Conservation (phyloP, 2,888 invertebrate genomes). For the Rhagonycha fulva region DNA sequence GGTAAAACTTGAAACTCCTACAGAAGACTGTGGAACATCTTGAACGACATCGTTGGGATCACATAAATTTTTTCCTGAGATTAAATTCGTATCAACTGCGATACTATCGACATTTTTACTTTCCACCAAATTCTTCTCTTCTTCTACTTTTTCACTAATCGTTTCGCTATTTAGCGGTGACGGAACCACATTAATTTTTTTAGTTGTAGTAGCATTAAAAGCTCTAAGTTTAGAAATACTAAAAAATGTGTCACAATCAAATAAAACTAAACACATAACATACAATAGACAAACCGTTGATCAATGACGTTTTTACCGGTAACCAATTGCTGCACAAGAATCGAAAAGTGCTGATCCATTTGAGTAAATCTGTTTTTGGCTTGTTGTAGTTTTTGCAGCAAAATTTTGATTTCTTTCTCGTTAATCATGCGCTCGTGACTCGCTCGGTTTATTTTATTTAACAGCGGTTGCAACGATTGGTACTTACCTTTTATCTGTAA, state of each 20-base stretch:
- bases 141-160: background rate
- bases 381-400: conserved; percentile 45
- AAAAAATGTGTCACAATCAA: background rate
- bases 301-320: conserved; percentile 48
- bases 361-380: conserved; percentile 43
- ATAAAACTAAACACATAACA: background rate
- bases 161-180: background rate
- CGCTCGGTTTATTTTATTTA: conserved; percentile 48
- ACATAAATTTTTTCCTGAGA: conserved; percentile 4
- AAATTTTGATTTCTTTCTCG: conserved; percentile 46
- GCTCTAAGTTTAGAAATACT: background rate
- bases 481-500: conserved; percentile 56
- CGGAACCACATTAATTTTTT: background rate
- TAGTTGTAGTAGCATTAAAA: conserved; percentile 1
- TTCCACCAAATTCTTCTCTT: background rate
- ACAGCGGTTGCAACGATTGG: conserved; percentile 48
- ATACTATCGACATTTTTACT: background rate
- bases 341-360: conserved; percentile 44
- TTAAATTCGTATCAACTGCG: background rate
- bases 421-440: conserved; percentile 47
- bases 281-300: conserved; percentile 44
- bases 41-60: conserved; percentile 28
- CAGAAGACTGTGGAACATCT: conserved; percentile 10
- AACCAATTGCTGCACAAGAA: conserved; percentile 44
- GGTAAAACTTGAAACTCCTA: conserved; percentile 29